Percentiles rank a stretch among this genome's conserved stretches.
Conservation (phyloP, 2,113 vertebrate species). For the Thermophis baileyi region DNA sequence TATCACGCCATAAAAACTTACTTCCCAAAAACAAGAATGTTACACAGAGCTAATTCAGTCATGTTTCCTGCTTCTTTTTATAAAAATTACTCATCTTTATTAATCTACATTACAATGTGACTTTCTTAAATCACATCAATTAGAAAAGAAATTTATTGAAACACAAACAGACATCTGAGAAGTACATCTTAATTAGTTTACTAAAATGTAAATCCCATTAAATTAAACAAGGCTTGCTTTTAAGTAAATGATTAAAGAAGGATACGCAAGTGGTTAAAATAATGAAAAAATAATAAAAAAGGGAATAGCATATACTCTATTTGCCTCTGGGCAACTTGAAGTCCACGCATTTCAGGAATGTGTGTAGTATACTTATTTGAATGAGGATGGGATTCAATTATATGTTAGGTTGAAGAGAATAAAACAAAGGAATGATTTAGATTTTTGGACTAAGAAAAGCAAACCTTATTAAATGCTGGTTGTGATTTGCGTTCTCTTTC, state of each 20-base stretch:
- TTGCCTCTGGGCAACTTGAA: neutral
- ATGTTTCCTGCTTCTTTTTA: neutral
- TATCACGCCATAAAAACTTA: neutral
- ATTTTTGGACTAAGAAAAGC: neutral
- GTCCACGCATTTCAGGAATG: neutral
- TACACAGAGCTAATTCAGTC: neutral
- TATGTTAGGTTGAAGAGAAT: neutral
- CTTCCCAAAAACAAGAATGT: neutral
- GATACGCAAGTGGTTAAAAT: neutral
- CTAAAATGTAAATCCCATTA: neutral
- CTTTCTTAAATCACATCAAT: neutral
- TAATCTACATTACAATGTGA: neutral
- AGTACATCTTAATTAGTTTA: neutral
- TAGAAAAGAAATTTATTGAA: neutral
- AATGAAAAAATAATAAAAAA: neutral
- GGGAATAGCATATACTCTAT: neutral
- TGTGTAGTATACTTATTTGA: neutral
- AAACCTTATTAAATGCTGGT: neutral
- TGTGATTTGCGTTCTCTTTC: neutral
- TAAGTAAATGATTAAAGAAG: neutral
- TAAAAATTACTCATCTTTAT: neutral
- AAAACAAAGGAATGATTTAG: neutral
- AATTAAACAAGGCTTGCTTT: neutral
- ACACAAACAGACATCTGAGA: neutral
- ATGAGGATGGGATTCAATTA: neutral